A percentile compares a stretch with the other conserved stretches of the same genome.
Evolutionary conservation across 2,888 invertebrate species (phyloP).

Genomic region (Andrena chrysosceles): DNA sequence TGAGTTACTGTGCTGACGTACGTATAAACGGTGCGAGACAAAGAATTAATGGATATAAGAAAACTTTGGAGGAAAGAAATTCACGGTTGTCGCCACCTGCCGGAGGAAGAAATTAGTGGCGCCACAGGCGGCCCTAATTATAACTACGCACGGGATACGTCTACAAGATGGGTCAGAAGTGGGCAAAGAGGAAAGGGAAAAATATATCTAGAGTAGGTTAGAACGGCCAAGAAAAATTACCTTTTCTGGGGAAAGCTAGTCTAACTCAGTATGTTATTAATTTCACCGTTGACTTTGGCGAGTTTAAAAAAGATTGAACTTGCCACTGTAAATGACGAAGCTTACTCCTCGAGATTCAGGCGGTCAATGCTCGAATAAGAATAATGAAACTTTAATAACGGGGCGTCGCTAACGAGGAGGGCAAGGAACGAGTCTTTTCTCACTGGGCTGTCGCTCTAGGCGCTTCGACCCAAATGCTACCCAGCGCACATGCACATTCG

Average conservation of each 20-base stretch:
- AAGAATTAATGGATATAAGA: background rate
- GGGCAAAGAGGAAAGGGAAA: too few relatives aligned
- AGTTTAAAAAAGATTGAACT: constrained; percentile 11
- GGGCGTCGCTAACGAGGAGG: constrained; percentile 45
- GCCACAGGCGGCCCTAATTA: too few relatives aligned
- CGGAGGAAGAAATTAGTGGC: too few relatives aligned
- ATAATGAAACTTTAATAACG: constrained; percentile 51
- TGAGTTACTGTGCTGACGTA: background rate
- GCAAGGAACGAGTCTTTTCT: constrained; percentile 33
- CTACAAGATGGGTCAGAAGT: too few relatives aligned
- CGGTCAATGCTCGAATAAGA: constrained; percentile 37
- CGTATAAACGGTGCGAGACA: background rate
- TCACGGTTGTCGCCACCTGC: too few relatives aligned
- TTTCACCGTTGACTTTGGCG: background rate
- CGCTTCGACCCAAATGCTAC: constrained; percentile 48
- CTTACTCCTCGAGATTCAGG: constrained; percentile 7
- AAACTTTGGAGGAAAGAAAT: background rate
- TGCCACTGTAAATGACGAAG: constrained; percentile 18
- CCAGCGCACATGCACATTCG: constrained; percentile 17
- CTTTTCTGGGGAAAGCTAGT: background rate
- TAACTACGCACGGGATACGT: too few relatives aligned
- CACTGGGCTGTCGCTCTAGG: constrained; percentile 17
- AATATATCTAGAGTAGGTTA: too few relatives aligned
- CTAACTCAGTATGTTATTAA: background rate
- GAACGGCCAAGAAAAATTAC: too few relatives aligned